Evolutionary conservation across 1,140 invertebrate species (phyloP).

Genomic region (Cephus cinctus): DNA sequence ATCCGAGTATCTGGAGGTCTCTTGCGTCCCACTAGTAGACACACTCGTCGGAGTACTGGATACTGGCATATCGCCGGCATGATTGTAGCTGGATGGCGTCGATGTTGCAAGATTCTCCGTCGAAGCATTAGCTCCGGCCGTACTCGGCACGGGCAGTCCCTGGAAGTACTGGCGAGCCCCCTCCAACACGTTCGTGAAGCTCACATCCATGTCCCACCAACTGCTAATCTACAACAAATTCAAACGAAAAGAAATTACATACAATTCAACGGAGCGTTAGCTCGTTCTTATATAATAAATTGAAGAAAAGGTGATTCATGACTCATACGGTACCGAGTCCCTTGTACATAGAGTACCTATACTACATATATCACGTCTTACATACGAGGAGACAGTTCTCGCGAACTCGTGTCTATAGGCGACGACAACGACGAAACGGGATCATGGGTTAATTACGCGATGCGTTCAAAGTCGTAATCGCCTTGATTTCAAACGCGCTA

Average conservation of each 20-base stretch:
- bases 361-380: too few relatives aligned
- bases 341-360: too few relatives aligned
- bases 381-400: too few relatives aligned
- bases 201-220: conserved; percentile 70
- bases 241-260: conserved; percentile 11
- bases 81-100: conserved; percentile 42
- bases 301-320: too few relatives aligned
- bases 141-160: conserved; percentile 65
- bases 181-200: conserved; percentile 76
- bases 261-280: too few relatives aligned
- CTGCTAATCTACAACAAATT: conserved; percentile 44
- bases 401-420: too few relatives aligned
- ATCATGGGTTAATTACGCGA: too few relatives aligned
- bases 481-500: too few relatives aligned
- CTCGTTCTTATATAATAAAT: too few relatives aligned
- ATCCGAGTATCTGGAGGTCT: conserved; percentile 37
- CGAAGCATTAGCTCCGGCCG: conserved; percentile 51
- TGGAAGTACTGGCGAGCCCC: conserved; percentile 77
- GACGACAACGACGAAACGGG: too few relatives aligned
- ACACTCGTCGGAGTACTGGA: conserved; percentile 17
- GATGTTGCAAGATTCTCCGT: conserved; percentile 44
- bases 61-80: conserved; percentile 26
- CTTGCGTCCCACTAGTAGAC: conserved; percentile 34
- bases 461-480: too few relatives aligned
- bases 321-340: too few relatives aligned